These are phyloP conservation scores for Micromys minutus DNA, from an alignment of 2,113 vertebrate genomes.

Conservation along the genomic window DNA sequence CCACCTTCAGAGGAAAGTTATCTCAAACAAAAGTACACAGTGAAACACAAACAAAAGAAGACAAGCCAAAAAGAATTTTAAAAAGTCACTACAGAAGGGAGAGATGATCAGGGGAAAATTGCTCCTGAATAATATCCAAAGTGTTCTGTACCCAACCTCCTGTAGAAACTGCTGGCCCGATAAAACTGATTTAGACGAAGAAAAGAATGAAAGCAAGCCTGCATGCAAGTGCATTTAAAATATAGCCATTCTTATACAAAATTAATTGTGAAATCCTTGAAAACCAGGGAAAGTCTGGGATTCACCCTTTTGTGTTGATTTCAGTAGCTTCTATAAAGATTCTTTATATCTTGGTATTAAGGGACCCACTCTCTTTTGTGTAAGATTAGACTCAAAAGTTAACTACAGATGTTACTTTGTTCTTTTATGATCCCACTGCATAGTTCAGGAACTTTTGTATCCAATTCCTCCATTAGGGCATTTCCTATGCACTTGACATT, in stretches of 20 bases:
- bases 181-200: background rate
- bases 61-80: background rate
- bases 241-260: background rate
- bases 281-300: background rate
- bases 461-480: background rate
- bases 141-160: background rate
- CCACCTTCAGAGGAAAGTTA: constrained; percentile 27
- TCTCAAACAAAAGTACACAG: constrained; percentile 17
- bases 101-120: constrained; percentile 25
- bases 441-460: background rate
- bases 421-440: background rate
- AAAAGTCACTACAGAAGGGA: background rate
- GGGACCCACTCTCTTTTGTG: background rate
- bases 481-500: background rate
- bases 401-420: background rate
- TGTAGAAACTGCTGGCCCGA: background rate
- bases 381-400: background rate
- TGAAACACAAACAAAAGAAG: background rate
- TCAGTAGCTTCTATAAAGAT: background rate
- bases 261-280: background rate
- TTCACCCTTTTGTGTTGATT: background rate
- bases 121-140: background rate
- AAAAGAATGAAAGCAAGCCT: background rate
- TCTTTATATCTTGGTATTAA: background rate
- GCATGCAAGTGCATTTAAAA: background rate